These are phyloP conservation scores for Pygoscelis adeliae DNA, from an alignment of 2,113 vertebrate genomes.

Conservation along the genomic window DNA sequence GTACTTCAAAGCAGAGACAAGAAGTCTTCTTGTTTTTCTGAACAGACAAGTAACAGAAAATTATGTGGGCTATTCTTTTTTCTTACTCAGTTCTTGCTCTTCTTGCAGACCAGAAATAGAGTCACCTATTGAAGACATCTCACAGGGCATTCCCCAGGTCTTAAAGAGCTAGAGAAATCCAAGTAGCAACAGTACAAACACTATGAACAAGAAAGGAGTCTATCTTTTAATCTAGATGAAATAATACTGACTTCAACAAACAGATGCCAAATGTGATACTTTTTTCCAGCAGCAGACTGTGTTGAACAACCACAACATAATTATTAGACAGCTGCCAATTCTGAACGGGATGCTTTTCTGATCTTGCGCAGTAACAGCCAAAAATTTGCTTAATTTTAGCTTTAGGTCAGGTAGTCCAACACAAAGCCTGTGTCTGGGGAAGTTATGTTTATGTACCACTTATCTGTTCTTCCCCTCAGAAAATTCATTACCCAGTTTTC, in stretches of 20 bases:
- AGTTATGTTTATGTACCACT: conserved; percentile 5
- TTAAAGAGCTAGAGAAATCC: neutral
- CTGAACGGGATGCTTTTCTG: neutral
- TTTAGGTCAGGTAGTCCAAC: conserved; percentile 25
- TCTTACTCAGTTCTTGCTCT: neutral
- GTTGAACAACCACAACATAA: neutral
- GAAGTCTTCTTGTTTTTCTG: neutral
- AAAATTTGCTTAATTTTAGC: conserved; percentile 21
- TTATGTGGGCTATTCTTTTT: neutral
- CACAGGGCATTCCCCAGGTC: neutral
- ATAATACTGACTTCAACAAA: neutral
- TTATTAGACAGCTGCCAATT: neutral
- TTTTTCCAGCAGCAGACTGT: neutral
- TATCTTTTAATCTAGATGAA: neutral
- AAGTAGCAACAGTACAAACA: neutral
- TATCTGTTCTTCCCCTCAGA: conserved; percentile 33
- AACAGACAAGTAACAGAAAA: neutral
- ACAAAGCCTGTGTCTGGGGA: neutral
- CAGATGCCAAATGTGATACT: neutral
- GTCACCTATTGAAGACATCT: neutral
- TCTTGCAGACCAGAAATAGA: neutral
- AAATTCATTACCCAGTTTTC: conserved; percentile 60
- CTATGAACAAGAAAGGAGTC: neutral
- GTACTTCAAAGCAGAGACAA: neutral
- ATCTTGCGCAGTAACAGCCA: neutral